These are phyloP conservation scores for Clarias fuscus DNA, from an alignment of 2,797 vertebrate genomes.

Conservation along the genomic window DNA sequence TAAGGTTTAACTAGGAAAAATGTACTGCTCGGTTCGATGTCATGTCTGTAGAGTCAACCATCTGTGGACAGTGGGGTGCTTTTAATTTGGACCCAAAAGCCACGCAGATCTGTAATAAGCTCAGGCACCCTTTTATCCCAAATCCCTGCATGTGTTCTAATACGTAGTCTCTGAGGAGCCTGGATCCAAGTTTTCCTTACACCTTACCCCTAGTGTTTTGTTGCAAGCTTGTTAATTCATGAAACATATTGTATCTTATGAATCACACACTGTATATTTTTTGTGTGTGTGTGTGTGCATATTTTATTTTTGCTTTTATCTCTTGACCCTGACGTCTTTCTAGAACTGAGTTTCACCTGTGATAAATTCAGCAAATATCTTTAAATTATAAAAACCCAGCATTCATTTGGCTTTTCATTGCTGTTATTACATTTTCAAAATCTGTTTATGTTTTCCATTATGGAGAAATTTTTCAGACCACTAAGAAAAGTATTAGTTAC, in stretches of 20 bases:
- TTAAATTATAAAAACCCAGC: neutral
- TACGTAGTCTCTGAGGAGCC: conserved; percentile 19
- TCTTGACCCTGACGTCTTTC: neutral
- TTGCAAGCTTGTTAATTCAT: neutral
- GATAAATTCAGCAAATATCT: neutral
- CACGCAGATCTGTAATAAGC: conserved; percentile 47
- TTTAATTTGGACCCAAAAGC: conserved; percentile 51
- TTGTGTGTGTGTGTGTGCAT: neutral
- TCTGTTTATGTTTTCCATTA: neutral
- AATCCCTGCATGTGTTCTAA: conserved; percentile 26
- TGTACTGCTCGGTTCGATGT: conserved; percentile 35
- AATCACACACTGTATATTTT: no score
- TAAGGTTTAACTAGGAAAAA: conserved; percentile 43
- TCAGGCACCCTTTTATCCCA: conserved; percentile 32
- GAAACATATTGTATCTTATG: neutral
- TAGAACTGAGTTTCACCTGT: neutral
- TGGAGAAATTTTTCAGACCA: neutral
- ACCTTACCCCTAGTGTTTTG: neutral
- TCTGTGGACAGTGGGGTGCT: conserved; percentile 42
- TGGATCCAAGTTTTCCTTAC: conserved; percentile 1
- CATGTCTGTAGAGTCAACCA: conserved; percentile 37
- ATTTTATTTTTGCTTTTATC: no score
- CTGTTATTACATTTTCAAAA: neutral
- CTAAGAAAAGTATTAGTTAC: neutral
- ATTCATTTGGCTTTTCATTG: neutral